Base-by-base conservation (phyloP, 2,888 invertebrate species). In the Ischnus inquisitorius region DNA sequence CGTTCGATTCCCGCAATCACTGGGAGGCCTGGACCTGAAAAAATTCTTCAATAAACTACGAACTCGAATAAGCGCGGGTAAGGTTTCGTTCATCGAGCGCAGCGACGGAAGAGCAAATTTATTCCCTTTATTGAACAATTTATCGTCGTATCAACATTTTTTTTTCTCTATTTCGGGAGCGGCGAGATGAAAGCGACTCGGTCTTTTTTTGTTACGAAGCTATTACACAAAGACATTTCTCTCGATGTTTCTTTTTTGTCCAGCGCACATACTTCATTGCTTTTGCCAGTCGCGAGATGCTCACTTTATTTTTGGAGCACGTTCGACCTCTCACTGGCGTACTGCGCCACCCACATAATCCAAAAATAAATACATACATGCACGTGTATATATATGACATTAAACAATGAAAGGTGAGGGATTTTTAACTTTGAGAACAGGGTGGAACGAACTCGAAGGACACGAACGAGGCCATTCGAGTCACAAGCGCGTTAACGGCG, bases 21-120 rank as follows among this genome's bases (percentile, higher is more conserved):
- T 46, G 10, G 60, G 28, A 79, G 69, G 75, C 46, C 64, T 34
- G 22, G 64, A 79, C 43, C 28, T 19, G 10, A 62, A 77, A 83
- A 79, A 79, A 79, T 83, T 65, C 71, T 79, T 65, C 76, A 83
- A 83, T 82, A 82, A 82, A 77, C 72, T n/a, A 68, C 34, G n/a
- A 41, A 62, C 46, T 25, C 25, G 14, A 12, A 19, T 39, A 16
- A 69, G 6, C 57, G 41, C 22, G 46, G 34, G 4, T 8, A 14
- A 67, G 19, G 12, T 43, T 41, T 51, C 51, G 19, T 19, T 16
- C 16, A 54, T 46, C 62, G 34, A 46, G 46, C 68, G 8, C 65
- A 12, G 14, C 28, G 69, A 22, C 25, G 65, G 25, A 64, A 60
- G 16, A 25, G 43, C 60, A 79, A 83, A 72, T 72, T 54, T 79